Evolutionary conservation across 2,797 vertebrate genomes (phyloP).

Genomic region (Coregonus suidteri): DNA sequence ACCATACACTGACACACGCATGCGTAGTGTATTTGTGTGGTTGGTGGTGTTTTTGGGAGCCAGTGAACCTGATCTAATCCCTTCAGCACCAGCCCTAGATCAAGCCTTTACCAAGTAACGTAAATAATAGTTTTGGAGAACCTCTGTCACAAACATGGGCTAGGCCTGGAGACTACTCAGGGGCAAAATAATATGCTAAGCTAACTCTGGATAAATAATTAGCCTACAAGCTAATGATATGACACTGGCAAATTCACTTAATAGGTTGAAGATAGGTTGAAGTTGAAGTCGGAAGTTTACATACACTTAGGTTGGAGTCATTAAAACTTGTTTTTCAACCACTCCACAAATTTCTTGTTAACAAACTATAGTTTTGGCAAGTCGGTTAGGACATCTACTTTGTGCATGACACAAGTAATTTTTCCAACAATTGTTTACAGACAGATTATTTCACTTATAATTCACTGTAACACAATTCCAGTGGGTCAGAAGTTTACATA

Average conservation of each 20-base stretch:
- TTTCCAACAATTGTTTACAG: too few relatives aligned
- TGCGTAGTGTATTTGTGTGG: constrained; percentile 20
- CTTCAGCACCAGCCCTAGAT: constrained; percentile 40
- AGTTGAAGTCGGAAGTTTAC: too few relatives aligned
- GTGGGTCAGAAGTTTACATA: too few relatives aligned
- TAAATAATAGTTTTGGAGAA: constrained; percentile 54
- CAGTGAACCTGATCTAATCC: constrained; percentile 38
- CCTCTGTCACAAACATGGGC: constrained; percentile 36
- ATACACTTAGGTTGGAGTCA: too few relatives aligned
- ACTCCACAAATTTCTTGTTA: too few relatives aligned
- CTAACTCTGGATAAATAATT: neutral
- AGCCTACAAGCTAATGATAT: neutral
- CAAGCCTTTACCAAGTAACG: constrained; percentile 48
- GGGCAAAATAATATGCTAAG: constrained; percentile 9
- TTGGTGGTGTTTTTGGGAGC: neutral
- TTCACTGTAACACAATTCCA: too few relatives aligned
- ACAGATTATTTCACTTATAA: too few relatives aligned
- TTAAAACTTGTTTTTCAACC: too few relatives aligned
- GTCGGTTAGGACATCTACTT: too few relatives aligned
- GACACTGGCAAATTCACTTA: neutral
- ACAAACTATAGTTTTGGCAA: too few relatives aligned
- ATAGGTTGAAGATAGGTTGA: neutral
- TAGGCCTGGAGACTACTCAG: neutral
- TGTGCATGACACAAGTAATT: too few relatives aligned
- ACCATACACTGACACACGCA: constrained; percentile 28